phyloP scores from a whole-genome alignment of 2,797 vertebrate species.

The Tangara arthus region DNA sequence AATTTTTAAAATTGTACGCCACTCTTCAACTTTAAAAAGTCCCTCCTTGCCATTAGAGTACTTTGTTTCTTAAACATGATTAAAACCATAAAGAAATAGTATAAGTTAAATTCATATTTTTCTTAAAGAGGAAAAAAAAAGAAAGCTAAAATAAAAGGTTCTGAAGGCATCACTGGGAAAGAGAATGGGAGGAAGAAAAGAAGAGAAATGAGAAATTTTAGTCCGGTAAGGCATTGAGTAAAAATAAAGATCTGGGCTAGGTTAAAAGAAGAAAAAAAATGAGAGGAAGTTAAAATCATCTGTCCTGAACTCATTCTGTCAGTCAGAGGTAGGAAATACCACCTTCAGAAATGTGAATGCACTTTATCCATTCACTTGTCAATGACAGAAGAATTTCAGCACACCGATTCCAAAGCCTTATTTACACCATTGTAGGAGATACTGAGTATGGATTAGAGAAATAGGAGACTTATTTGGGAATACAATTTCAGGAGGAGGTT shows the following conservation, averaged over 20 bases:
- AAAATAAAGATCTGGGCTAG: background rate
- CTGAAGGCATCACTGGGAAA: background rate
- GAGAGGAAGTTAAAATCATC: background rate
- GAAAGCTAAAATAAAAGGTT: background rate
- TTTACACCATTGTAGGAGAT: background rate
- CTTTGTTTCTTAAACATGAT: background rate
- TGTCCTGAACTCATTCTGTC: constrained; percentile 12
- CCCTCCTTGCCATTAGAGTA: background rate
- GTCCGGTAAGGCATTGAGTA: background rate
- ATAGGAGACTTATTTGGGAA: background rate
- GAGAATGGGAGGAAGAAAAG: background rate
- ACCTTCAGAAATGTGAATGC: background rate
- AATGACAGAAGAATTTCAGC: background rate
- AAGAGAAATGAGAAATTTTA: background rate
- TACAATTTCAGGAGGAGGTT: background rate
- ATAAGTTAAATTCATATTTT: background rate
- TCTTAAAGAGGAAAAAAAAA: background rate
- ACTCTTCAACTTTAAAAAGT: background rate
- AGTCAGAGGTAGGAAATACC: background rate
- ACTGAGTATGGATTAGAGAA: background rate
- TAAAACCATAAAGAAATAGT: background rate
- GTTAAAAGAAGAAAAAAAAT: background rate
- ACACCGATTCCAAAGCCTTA: background rate
- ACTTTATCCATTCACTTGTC: background rate
- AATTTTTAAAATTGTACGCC: background rate